A percentile compares a stretch with the other conserved stretches of the same genome.
phyloP scores from a whole-genome alignment of 1,140 invertebrate genomes.

The Marisa cornuarietis region DNA sequence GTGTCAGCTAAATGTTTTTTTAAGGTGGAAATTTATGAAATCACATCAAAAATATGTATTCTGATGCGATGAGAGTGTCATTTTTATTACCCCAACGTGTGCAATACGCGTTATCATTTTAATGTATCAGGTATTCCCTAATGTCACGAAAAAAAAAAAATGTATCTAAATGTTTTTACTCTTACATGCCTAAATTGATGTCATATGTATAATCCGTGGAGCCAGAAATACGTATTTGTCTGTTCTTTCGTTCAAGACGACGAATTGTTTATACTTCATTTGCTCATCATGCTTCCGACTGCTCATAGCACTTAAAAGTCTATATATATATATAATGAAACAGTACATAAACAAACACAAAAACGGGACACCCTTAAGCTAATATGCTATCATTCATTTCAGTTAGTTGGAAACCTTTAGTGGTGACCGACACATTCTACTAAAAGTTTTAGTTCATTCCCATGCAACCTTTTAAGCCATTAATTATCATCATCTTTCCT shows the following conservation, averaged over 20 bases:
- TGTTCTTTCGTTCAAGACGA: not conserved
- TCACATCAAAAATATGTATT: too few species aligned
- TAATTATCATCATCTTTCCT: too few species aligned
- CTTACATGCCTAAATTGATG: not conserved
- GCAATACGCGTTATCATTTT: not conserved
- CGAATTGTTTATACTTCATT: not conserved
- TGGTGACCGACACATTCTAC: not conserved
- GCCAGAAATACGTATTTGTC: not conserved
- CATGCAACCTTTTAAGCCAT: not conserved
- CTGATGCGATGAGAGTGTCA: too few species aligned
- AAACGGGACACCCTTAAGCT: not conserved
- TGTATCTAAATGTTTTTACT: not conserved
- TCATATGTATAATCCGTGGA: not conserved
- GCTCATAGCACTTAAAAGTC: not conserved
- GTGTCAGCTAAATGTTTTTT: too few species aligned
- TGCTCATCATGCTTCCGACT: not conserved
- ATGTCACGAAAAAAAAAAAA: not conserved
- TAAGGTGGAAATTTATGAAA: too few species aligned
- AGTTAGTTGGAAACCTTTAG: not conserved
- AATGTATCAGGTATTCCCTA: not conserved
- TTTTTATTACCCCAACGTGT: too few species aligned
- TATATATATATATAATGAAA: not conserved
- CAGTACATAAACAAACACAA: not conserved
- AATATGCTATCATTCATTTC: not conserved
- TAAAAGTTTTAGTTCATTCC: not conserved